These are phyloP conservation scores for Hydrozoanthus tunicans DNA, from an alignment of 64 coral and sea anemone species.

Conservation along the genomic window DNA sequence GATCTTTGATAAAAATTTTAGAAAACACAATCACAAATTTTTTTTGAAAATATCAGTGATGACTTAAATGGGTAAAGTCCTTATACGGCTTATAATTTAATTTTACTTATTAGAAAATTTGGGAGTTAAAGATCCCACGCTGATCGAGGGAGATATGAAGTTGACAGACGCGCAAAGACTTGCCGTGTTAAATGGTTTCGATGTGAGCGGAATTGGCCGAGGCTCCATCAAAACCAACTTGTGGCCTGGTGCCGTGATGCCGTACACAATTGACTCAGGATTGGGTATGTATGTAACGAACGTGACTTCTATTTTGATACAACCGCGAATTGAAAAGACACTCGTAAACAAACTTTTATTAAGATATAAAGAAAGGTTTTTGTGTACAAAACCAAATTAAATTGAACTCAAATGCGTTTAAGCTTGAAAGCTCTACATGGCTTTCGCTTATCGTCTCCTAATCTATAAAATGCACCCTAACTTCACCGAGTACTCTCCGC, in stretches of 20 bases:
- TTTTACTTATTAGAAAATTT: neutral
- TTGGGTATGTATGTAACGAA: neutral
- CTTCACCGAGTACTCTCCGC: no score
- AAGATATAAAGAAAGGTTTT: no score
- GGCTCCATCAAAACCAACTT: neutral
- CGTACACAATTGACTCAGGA: conserved; percentile 1
- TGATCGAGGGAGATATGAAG: conserved; percentile 7
- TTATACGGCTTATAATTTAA: no score
- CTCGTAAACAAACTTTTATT: neutral
- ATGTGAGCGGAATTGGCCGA: conserved; percentile 5
- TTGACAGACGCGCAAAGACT: conserved; percentile 21
- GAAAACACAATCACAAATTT: no score
- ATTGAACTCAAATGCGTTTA: no score
- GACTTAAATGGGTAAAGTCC: no score
- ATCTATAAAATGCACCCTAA: no score
- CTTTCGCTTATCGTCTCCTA: no score
- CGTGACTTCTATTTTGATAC: neutral
- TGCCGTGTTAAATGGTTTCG: neutral
- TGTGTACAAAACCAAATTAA: no score
- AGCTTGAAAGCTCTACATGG: no score
- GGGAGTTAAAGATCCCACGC: neutral
- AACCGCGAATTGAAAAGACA: neutral
- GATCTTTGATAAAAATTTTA: no score
- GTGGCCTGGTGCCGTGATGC: conserved; percentile 16
- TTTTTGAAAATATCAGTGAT: no score